Evolutionary conservation across 2,113 vertebrate genomes (phyloP).

Genomic region (Rhizomys pruinosus): DNA sequence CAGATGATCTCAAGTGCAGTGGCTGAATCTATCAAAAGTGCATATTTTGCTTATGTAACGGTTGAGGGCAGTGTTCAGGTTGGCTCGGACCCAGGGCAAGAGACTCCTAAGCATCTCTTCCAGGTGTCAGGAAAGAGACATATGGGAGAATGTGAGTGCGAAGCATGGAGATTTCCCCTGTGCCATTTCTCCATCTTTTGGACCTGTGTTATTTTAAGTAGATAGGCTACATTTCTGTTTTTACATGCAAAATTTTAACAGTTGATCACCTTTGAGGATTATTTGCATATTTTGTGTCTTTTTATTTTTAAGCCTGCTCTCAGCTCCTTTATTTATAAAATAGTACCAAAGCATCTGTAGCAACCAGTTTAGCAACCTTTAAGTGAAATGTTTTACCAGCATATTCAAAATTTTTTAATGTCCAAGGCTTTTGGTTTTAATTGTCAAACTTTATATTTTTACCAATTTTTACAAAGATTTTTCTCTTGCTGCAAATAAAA

Average conservation of each 20-base stretch:
- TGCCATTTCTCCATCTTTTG: background rate
- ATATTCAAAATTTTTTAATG: slow-evolving; percentile 2
- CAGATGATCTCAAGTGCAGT: background rate
- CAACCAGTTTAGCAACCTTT: background rate
- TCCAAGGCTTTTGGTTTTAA: background rate
- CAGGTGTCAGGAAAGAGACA: background rate
- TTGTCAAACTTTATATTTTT: slow-evolving; percentile 3
- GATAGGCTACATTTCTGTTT: background rate
- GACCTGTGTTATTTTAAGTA: background rate
- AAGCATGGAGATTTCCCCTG: background rate
- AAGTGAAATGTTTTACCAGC: background rate
- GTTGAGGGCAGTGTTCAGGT: background rate
- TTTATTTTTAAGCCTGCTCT: background rate
- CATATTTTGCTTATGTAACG: slow-evolving; percentile 16
- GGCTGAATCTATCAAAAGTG: background rate
- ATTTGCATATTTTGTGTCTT: background rate
- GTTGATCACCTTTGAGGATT: background rate
- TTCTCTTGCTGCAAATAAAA: slow-evolving; percentile 17
- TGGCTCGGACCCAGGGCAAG: background rate
- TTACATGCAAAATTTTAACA: slow-evolving; percentile 10
- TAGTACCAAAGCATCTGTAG: background rate
- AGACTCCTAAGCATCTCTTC: background rate
- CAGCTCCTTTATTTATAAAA: background rate
- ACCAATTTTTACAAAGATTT: slow-evolving; percentile 15
- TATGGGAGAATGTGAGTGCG: background rate